Evolutionary conservation across 1,140 invertebrate species (phyloP), one percentile per base, ranked within the genome.

Genomic region (Goniozus legneri): DNA sequence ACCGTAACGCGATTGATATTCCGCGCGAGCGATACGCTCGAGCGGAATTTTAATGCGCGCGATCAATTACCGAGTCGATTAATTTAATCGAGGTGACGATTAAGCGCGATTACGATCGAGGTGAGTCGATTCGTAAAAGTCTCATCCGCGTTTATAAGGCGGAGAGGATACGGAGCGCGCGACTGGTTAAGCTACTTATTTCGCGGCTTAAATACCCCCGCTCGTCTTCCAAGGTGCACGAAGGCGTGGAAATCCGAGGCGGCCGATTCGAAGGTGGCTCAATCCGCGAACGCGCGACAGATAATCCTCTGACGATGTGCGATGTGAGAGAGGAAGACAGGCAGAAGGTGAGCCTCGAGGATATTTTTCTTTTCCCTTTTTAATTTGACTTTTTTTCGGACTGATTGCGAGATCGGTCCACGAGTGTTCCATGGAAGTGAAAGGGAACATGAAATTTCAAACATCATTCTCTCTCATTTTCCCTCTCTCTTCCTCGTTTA

Each of bases 381-480:
- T 33, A 7, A 27, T 27, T 12, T 12, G 6, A 7, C 24, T 27
- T 27, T 12, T 27, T 27, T 27, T 27, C 3, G 8, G 3, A 6
- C 32, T 33, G 6, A 13, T 12, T 16, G 2, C 14, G 4, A 12
- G 22, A n/a, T n/a, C n/a, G n/a, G n/a, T 27, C 24, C 24, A 40
- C 41, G 43, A 30, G 10, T 4, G 16, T 3, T 22, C 30, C 13
- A 54, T 52, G 47, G 45, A 65, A 67, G 64, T 67, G 64, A 69
- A 67, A 67, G 65, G 65, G 58, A 67, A 62, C 55, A 55, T 53
- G 56, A 62, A 60, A 67, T 69, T 69, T 69, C 55, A 60, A 67
- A 60, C 56, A 58, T 62, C n/a, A n/a, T n/a, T n/a, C n/a, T n/a
- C n/a, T n/a, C n/a, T n/a, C n/a, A n/a, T n/a, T n/a, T n/a, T n/a